Base-by-base conservation (phyloP, 2,113 vertebrate species). In the Peucedramus taeniatus region DNA sequence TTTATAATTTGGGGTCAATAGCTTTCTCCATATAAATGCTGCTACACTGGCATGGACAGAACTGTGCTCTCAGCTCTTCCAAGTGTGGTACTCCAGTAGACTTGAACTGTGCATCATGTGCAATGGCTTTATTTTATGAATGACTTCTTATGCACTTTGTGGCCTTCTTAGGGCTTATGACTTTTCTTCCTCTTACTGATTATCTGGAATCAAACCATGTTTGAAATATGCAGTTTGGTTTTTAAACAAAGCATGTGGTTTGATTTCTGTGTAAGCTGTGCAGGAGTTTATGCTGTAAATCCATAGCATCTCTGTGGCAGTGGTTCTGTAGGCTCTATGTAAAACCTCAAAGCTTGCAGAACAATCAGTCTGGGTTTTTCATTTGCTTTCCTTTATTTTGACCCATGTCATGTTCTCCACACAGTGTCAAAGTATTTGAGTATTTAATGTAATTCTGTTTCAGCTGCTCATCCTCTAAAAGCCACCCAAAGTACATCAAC, bases 111-210 rank as follows among this genome's bases (percentile, higher is more conserved):
- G 87, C 71, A 10, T 97, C 96, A 87, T 96, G 96, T 98, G 96
- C 97, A 98, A 93, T 98, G 98, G 97, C 98, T 98, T 97, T 97
- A 90, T 92, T 94, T 97, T 98, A 96, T 97, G 89, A 98, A 97
- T 96, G 92, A 98, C 72, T 97, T 80, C 94, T 97, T 97, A 98
- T 98, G 98, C 98, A 99, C 99, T 99, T 98, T 98, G 98, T 98
- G 98, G 98, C 98, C 98, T 98, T 98, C 95, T 76, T 93, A 65
- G 56, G 94, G 98, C 97, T 97, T 98, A 96, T 94, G 94, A 97
- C 96, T 97, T 95, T 95, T 93, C 96, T 95, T 87, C 68, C 65
- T 81, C 49, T 87, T 96, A 50, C 60, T 92, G 63, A 60, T 94
- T 71, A 49, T 75, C n/a, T 80, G 20, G 97, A 89, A 61, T 95